Evolutionary conservation across 2,888 invertebrate species (phyloP).

Genomic region (Cinara cedri): DNA sequence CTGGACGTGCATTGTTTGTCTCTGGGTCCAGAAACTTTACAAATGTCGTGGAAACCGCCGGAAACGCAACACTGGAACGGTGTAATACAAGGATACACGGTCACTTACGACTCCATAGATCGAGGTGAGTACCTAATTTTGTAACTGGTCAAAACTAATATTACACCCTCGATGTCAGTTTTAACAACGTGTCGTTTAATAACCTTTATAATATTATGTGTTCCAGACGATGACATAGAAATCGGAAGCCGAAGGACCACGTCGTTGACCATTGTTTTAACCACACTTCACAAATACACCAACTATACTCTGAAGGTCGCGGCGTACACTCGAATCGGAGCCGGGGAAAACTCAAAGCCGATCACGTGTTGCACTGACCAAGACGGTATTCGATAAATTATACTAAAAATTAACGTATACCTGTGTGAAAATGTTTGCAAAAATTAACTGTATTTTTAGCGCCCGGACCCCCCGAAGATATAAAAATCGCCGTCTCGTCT

Average conservation of each 20-base stretch:
- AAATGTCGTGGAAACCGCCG: slow-evolving; percentile 82
- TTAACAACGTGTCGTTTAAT: background rate
- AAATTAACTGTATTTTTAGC: slow-evolving; percentile 64
- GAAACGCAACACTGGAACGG: slow-evolving; percentile 77
- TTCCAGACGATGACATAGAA: slow-evolving; percentile 58
- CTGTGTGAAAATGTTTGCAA: background rate
- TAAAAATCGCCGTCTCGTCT: slow-evolving; percentile 79
- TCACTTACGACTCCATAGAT: slow-evolving; percentile 67
- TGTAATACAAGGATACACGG: slow-evolving; percentile 76
- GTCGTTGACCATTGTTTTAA: slow-evolving; percentile 73
- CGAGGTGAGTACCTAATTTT: slow-evolving; percentile 59
- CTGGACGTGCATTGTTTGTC: slow-evolving; percentile 78
- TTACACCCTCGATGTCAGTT: background rate
- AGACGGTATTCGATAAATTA: slow-evolving; percentile 67
- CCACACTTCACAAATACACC: slow-evolving; percentile 75
- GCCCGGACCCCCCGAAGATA: slow-evolving; percentile 78
- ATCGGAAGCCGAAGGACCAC: slow-evolving; percentile 69
- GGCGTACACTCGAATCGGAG: slow-evolving; percentile 79
- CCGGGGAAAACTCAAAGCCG: slow-evolving; percentile 73
- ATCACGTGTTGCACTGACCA: slow-evolving; percentile 79
- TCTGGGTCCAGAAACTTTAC: slow-evolving; percentile 76
- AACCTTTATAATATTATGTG: background rate
- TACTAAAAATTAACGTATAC: background rate
- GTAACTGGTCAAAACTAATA: background rate
- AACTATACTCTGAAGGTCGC: slow-evolving; percentile 83